phyloP scores from a whole-genome alignment of 2,888 invertebrate species.

The Lasioglossum lativentre region DNA sequence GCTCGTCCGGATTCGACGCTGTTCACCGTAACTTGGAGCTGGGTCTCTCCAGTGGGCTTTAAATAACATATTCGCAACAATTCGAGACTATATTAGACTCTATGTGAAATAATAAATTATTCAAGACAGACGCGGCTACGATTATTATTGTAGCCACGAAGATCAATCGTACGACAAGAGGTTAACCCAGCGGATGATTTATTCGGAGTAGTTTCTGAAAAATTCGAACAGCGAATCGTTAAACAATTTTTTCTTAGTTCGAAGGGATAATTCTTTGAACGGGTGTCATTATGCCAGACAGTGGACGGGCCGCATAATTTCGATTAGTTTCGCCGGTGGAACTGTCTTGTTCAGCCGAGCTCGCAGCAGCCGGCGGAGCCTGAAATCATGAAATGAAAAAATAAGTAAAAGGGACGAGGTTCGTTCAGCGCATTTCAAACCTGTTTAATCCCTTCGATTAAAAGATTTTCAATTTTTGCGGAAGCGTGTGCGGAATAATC shows the following conservation, averaged over 20 bases:
- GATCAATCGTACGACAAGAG: too few relatives aligned
- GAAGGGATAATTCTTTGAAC: not conserved
- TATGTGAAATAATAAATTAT: too few relatives aligned
- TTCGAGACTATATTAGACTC: not conserved
- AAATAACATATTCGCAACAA: not conserved
- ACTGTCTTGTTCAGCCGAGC: not conserved
- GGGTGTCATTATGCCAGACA: not conserved
- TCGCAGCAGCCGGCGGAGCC: not conserved
- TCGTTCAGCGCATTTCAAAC: conserved; percentile 33
- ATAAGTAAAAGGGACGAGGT: not conserved
- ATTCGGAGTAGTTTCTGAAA: not conserved
- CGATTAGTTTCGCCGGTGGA: not conserved
- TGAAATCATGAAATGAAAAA: conserved; percentile 17
- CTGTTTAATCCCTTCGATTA: conserved; percentile 42
- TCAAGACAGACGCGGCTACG: too few relatives aligned
- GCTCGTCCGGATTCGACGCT: not conserved
- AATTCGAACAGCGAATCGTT: not conserved
- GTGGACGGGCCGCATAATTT: not conserved
- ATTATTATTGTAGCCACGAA: too few relatives aligned
- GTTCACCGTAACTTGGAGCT: not conserved
- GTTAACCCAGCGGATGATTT: not conserved
- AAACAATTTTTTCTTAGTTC: not conserved
- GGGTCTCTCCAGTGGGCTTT: not conserved
- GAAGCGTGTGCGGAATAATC: conserved; percentile 64
- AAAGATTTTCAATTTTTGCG: conserved; percentile 66